Base-by-base conservation (phyloP, 2,888 invertebrate species). In the Spisula subtruncata region DNA sequence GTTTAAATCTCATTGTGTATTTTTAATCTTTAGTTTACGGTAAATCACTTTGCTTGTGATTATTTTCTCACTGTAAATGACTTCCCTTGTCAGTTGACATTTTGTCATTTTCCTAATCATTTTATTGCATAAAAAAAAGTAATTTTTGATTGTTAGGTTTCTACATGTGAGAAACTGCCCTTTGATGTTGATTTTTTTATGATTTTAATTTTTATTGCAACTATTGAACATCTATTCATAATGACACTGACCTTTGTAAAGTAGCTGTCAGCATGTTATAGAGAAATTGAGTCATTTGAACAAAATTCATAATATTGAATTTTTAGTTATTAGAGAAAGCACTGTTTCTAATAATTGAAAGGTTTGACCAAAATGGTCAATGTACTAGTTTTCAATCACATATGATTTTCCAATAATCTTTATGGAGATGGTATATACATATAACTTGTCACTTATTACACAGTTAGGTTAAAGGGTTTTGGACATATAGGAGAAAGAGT, bases 101-200 rank as follows among this genome's bases (percentile, higher is more conserved):
- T 5, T 66, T 2, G 16, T 16, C 51, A 25, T 66, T 20, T 25
- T 66, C 60, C 5, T 25, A 25, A 66, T 66, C 25, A 66, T 25
- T 25, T n/a, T 66, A 66, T 25, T 66, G n/a, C 4, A 2, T 66
- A 66, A 1, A 66, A 66, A 12, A 66, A 66, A 66, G 5, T 25
- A 66, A 10, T n/a, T n/a, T 25, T 5, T 4, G 6, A 66, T 66
- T 18, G 25, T 25, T 66, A 6, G 8, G 60, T 25, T 66, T 25
- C 20, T 66, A 51, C 51, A 51, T 10, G 60, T 66, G 60, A 66
- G 60, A 66, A 66, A 66, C 20, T 12, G 60, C 25, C 60, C n/a
- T 66, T 66, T 66, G 60, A 66, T 66, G n/a, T 66, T 25, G n/a
- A 56, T 56, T 56, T 56, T 56, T 56, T 56, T 56, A n/a, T 56